Evolutionary conservation across 2,888 invertebrate species (phyloP).

Genomic region (Lasiommata megera): DNA sequence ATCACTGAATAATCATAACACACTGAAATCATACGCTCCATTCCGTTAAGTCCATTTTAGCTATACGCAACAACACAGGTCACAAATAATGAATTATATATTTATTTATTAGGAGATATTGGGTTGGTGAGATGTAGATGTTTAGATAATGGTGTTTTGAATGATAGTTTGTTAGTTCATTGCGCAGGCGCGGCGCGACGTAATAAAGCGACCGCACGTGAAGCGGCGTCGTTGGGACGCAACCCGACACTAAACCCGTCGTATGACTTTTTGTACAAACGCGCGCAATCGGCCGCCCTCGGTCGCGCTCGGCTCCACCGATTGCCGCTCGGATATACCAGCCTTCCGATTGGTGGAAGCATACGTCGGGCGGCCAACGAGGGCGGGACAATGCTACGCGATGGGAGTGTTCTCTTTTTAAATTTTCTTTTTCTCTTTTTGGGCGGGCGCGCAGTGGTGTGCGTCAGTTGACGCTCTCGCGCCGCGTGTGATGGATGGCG

Average conservation of each 20-base stretch:
- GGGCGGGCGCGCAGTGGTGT: slow-evolving; percentile 73
- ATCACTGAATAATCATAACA: slow-evolving; percentile 71
- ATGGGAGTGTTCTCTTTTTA: slow-evolving; percentile 78
- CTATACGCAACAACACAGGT: slow-evolving; percentile 54
- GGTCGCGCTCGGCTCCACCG: slow-evolving; percentile 53
- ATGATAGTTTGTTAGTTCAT: slow-evolving; percentile 55
- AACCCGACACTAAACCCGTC: slow-evolving; percentile 81
- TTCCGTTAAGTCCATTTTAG: slow-evolving; percentile 70
- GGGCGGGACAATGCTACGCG: slow-evolving; percentile 55
- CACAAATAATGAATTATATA: slow-evolving; percentile 42
- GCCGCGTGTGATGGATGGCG: slow-evolving; percentile 70
- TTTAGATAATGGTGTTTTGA: slow-evolving; percentile 47
- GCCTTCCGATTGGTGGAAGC: slow-evolving; percentile 47
- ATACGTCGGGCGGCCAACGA: slow-evolving; percentile 52
- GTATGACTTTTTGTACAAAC: slow-evolving; percentile 78
- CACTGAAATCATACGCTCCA: slow-evolving; percentile 77
- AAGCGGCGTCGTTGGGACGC: slow-evolving; percentile 79
- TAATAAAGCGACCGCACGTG: slow-evolving; percentile 60
- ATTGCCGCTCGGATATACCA: slow-evolving; percentile 44
- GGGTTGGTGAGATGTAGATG: slow-evolving; percentile 26
- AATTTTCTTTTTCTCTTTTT: slow-evolving; percentile 80
- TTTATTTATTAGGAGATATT: not conserved
- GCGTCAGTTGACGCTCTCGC: slow-evolving; percentile 70
- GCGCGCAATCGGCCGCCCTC: slow-evolving; percentile 66
- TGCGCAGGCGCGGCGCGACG: slow-evolving; percentile 56